Conservation (phyloP, 2,113 vertebrate genomes). For the Entosphenus tridentatus region DNA sequence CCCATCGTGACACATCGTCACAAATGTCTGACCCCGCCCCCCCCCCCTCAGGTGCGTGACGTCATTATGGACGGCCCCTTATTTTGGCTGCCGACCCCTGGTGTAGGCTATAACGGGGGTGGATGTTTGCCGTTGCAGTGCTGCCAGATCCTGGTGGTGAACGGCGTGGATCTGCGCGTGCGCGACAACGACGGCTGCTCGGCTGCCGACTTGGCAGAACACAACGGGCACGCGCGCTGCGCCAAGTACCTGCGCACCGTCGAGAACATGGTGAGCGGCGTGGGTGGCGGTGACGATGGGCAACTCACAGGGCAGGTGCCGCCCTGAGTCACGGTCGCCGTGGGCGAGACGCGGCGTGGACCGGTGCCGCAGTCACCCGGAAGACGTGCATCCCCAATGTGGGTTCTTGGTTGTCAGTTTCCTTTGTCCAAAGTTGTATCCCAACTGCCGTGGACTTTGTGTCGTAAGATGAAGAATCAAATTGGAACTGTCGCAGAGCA, state of each 20-base stretch:
- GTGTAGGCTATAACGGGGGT: too few species aligned
- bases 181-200: slow-evolving; percentile 68
- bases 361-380: neutral
- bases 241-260: slow-evolving; percentile 81
- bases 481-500: too few species aligned
- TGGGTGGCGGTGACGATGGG: fast-evolving
- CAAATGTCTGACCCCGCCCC: too few species aligned
- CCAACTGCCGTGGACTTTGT: too few species aligned
- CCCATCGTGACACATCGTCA: too few species aligned
- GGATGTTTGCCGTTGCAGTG: slow-evolving; percentile 27
- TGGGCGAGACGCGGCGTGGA: too few species aligned
- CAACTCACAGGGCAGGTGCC: fast-evolving
- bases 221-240: slow-evolving; percentile 66
- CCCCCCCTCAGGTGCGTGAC: too few species aligned
- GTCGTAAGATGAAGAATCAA: too few species aligned
- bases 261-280: slow-evolving; percentile 55
- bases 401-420: too few species aligned
- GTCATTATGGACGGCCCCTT: too few species aligned
- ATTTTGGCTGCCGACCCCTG: too few species aligned
- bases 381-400: neutral
- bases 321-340: neutral
- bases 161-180: slow-evolving; percentile 53
- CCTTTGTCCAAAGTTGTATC: too few species aligned
- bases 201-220: slow-evolving; percentile 61
- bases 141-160: slow-evolving; percentile 90